These are phyloP conservation scores for Macrophya alboannulata DNA, from an alignment of 2,888 invertebrate genomes.

Conservation along the genomic window DNA sequence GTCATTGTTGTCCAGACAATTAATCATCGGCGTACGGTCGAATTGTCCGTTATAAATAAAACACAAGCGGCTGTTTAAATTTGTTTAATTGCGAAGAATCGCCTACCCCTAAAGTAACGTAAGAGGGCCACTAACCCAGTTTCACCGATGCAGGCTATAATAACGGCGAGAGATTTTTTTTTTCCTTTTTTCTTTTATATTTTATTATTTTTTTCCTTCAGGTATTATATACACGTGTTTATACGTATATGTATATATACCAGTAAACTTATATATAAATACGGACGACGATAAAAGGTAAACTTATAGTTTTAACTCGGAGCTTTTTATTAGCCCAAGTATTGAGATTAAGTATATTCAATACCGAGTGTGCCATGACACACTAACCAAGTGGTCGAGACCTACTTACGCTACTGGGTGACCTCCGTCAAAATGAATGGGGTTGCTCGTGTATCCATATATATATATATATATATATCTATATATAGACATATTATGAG, in stretches of 20 bases:
- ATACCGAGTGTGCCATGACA: constrained; percentile 78
- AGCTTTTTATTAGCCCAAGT: constrained; percentile 69
- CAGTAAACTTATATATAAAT: not conserved
- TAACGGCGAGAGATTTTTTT: not conserved
- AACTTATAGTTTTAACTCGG: constrained; percentile 12
- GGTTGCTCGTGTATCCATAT: constrained; percentile 45
- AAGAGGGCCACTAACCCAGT: constrained; percentile 5
- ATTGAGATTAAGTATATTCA: constrained; percentile 77
- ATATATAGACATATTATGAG: constrained; percentile 17
- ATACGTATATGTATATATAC: not conserved
- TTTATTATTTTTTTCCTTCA: not conserved
- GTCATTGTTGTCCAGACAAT: not conserved
- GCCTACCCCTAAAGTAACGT: not conserved
- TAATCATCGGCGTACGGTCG: not conserved
- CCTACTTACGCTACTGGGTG: constrained; percentile 79
- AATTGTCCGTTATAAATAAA: not conserved
- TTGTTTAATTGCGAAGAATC: constrained; percentile 3
- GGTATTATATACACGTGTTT: no score
- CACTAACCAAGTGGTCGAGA: constrained; percentile 81
- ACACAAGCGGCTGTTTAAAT: not conserved
- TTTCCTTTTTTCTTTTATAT: not conserved
- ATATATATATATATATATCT: constrained; percentile 51
- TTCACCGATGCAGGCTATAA: constrained; percentile 9
- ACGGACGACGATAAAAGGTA: constrained; percentile 36
- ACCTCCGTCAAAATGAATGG: constrained; percentile 77